Conservation (phyloP, 2,113 vertebrate species). For the Pteronura brasiliensis region DNA sequence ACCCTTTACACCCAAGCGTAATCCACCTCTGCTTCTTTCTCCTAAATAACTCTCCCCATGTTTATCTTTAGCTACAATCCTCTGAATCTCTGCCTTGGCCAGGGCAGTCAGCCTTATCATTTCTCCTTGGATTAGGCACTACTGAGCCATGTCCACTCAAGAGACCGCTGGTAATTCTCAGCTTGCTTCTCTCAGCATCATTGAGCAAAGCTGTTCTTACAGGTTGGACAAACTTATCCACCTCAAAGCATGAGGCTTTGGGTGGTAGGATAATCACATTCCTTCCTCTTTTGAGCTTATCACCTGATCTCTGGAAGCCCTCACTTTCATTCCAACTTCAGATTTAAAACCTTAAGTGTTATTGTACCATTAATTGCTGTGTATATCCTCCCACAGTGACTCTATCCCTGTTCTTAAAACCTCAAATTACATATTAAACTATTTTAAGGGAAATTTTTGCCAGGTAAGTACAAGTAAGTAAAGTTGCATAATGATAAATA, state of each 20-base stretch:
- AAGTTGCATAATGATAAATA: not conserved
- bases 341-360: constrained; percentile 46
- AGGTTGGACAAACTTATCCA: constrained; percentile 29
- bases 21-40: not conserved
- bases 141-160: constrained; percentile 51
- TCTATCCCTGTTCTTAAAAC: not conserved
- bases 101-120: constrained; percentile 34
- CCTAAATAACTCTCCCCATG: not conserved
- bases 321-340: constrained; percentile 47
- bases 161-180: constrained; percentile 50
- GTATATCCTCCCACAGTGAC: not conserved
- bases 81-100: not conserved
- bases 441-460: not conserved
- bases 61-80: constrained; percentile 7
- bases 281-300: constrained; percentile 35
- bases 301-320: not conserved
- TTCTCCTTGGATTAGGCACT: constrained; percentile 47
- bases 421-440: constrained; percentile 7
- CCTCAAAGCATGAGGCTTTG: constrained; percentile 2
- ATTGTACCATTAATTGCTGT: not conserved
- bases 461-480: not conserved
- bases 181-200: constrained; percentile 62
- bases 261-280: constrained; percentile 49
- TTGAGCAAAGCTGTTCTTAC: constrained; percentile 68
- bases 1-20: not conserved